Evolutionary conservation across 2,113 vertebrate species (phyloP).

Genomic region (Pseudopipra pipra): DNA sequence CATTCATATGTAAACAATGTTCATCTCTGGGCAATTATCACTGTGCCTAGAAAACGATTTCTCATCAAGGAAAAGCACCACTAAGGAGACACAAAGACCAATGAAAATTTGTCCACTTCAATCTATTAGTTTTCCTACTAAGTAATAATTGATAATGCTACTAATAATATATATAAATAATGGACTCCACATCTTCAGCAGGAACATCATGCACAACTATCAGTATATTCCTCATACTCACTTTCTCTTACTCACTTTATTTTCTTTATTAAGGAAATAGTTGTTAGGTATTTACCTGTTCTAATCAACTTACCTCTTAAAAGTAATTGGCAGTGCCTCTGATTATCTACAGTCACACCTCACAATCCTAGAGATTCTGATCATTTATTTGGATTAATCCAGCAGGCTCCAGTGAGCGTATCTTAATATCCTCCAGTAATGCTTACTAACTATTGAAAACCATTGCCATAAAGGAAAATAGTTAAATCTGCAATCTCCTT

Average conservation of each 20-base stretch:
- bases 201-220: neutral
- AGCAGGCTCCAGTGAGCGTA: neutral
- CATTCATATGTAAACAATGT: slow-evolving; percentile 6
- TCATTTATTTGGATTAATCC: neutral
- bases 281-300: neutral
- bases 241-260: neutral
- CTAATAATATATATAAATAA: neutral
- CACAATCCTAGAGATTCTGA: neutral
- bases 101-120: neutral
- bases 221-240: neutral
- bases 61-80: neutral
- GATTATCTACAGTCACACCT: neutral
- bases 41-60: neutral
- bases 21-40: neutral
- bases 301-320: neutral
- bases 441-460: neutral
- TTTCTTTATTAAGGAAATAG: neutral
- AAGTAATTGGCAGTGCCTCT: neutral
- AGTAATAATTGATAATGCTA: neutral
- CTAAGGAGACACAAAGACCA: neutral
- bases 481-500: neutral
- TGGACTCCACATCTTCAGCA: neutral
- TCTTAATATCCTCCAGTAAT: neutral
- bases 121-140: neutral
- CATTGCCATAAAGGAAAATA: neutral